Conservation (phyloP, 2,888 invertebrate species). For the Drosophila subquinaria region DNA sequence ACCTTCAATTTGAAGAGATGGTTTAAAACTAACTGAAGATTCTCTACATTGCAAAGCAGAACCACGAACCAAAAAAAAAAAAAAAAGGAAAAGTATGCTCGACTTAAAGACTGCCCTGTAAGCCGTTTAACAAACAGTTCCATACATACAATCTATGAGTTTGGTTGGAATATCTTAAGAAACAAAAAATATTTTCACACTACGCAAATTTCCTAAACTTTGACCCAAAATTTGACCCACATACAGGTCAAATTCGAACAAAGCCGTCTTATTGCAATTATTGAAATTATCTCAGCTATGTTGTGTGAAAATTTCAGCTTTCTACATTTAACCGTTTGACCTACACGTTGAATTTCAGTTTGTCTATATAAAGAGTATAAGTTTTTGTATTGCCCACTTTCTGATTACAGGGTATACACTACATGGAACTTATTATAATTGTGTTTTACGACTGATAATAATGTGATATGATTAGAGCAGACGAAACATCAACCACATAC, state of each 20-base stretch:
- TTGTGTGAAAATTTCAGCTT: too few species aligned
- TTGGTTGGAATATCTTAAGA: too few species aligned
- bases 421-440: conserved; percentile 10
- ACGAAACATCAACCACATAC: neutral
- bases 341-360: too few species aligned
- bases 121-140: too few species aligned
- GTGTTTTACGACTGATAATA: neutral
- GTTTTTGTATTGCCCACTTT: neutral
- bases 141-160: too few species aligned
- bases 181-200: too few species aligned
- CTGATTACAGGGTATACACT: neutral
- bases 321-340: too few species aligned
- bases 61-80: neutral
- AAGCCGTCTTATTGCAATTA: too few species aligned
- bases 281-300: too few species aligned
- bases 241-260: too few species aligned
- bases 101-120: neutral
- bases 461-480: neutral
- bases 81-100: neutral
- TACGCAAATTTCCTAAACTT: neutral
- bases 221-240: too few species aligned
- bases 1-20: neutral
- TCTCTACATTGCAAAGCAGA: neutral
- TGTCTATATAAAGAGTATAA: too few species aligned
- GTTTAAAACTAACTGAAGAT: neutral